phyloP scores from a whole-genome alignment of 1,140 invertebrate genomes.

The Ectropis grisescens region DNA sequence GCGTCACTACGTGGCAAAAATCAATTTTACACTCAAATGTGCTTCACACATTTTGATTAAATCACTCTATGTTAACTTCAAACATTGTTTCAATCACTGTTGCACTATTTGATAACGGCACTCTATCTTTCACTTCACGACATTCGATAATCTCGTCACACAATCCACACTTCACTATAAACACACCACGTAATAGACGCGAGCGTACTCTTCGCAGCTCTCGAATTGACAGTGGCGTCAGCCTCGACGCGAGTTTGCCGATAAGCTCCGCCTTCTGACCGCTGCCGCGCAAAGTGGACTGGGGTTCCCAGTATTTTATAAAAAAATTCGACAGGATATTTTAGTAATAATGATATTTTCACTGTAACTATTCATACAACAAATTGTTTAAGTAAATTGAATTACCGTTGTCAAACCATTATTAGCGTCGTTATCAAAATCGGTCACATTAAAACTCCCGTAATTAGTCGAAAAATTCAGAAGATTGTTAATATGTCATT shows the following conservation, averaged over 20 bases:
- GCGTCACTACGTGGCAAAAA: constrained; percentile 71
- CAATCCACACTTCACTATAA: constrained; percentile 68
- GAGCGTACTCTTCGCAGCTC: constrained; percentile 67
- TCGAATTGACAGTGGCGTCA: constrained; percentile 68
- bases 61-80: constrained; percentile 52
- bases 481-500: too few species aligned
- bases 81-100: constrained; percentile 50
- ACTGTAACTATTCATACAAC: too few species aligned
- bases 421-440: too few species aligned
- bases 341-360: too few species aligned
- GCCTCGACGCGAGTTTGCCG: constrained; percentile 68
- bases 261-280: constrained; percentile 69
- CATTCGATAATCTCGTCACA: constrained; percentile 65
- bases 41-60: constrained; percentile 65
- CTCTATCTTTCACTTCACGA: constrained; percentile 65
- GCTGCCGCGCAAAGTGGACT: constrained; percentile 68
- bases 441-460: too few species aligned
- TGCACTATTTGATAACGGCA: constrained; percentile 50
- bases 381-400: too few species aligned
- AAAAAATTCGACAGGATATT: too few species aligned
- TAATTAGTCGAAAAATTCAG: too few species aligned
- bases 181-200: constrained; percentile 68
- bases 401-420: too few species aligned
- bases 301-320: constrained; percentile 41
- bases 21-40: constrained; percentile 67